These are phyloP conservation scores for Halotydeus destructor DNA, from an alignment of 1,140 invertebrate genomes.

Conservation along the genomic window DNA sequence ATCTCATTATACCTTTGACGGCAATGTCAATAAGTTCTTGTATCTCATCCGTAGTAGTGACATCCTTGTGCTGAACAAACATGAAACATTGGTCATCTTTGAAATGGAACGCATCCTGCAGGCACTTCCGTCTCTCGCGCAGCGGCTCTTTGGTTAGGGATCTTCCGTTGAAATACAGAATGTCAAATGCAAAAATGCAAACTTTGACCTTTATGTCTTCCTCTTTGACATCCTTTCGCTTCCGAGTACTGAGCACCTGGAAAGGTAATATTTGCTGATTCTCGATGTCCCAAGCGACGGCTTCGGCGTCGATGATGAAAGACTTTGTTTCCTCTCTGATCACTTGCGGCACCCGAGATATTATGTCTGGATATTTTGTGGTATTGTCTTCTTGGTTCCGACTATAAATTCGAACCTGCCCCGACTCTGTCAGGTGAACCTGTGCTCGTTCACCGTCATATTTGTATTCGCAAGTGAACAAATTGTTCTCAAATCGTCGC, in stretches of 20 bases:
- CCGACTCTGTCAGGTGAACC: constrained; percentile 49
- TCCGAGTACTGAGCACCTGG: constrained; percentile 84
- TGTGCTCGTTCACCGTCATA: constrained; percentile 98
- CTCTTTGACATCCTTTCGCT: constrained; percentile 78
- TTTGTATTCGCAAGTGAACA: constrained; percentile 98
- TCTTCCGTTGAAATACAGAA: constrained; percentile 80
- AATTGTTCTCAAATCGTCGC: constrained; percentile 63
- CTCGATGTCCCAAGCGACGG: constrained; percentile 83
- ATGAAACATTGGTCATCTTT: constrained; percentile 55
- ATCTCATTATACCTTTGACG: constrained; percentile 51
- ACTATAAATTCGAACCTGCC: constrained; percentile 63
- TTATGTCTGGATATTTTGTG: constrained; percentile 89
- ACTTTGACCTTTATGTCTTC: constrained; percentile 88
- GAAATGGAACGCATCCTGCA: constrained; percentile 44
- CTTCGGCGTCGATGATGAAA: constrained; percentile 88
- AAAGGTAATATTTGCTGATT: constrained; percentile 86
- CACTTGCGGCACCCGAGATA: constrained; percentile 38
- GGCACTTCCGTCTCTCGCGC: constrained; percentile 43
- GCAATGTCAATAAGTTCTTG: constrained; percentile 84
- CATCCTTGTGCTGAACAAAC: constrained; percentile 62
- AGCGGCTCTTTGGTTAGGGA: constrained; percentile 62
- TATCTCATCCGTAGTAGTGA: constrained; percentile 66
- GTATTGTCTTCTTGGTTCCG: constrained; percentile 98
- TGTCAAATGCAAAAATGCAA: constrained; percentile 92
- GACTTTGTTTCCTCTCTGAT: constrained; percentile 40